Base-by-base conservation (phyloP, 2,113 vertebrate species). In the Pterocles burchelli region DNA sequence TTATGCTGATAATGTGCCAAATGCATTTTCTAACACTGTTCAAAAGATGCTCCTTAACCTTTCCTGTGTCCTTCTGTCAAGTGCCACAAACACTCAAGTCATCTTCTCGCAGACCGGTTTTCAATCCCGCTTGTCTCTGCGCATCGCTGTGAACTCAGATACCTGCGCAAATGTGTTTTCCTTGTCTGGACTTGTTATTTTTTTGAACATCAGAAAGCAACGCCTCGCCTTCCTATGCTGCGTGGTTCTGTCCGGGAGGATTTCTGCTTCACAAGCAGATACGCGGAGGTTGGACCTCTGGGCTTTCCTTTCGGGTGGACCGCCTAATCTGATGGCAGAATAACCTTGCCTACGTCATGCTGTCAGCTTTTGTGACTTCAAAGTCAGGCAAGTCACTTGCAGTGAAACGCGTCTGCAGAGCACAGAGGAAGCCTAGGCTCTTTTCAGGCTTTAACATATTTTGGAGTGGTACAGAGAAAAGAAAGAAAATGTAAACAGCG, bases 161-260 rank as follows among this genome's bases (percentile, higher is more conserved):
- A 16, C 78, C 51, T 10, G 16, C 79, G 61, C 41, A 77, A 89
- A 81, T 71, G 55, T 28, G 22, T 91, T 84, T 84, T 63, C 65
- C 84, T 91, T 89, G 62, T 82, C 91, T 70, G 71, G 41, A 28
- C 31, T 77, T 18, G 13, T 90, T 77, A 83, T 43, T 6, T 77
- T 61, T 68, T 70, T 45, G 73, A 82, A 12, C 33, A 26, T 78
- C 62, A 77, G 77, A 21, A 87, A 67, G 55, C 10, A 46, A 33
- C 46, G 29, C 1, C 0, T 38, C 0, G 5, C 68, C 26, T 68
- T 82, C 6, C 52, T 55, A 25, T 24, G 48, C 33, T 2, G 0
- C 14, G 1, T 0, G 1, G 16, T 48, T 38, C 19, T 68, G 6
- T 71, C 76, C 0, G 0, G 34, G 48, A 54, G 34, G 24, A 46